A percentile compares a stretch with the other conserved stretches of the same genome.
These are phyloP conservation scores for Luidia sarsii DNA, from an alignment of 53 echinoderm and acorn worm genomes.

Conservation along the genomic window DNA sequence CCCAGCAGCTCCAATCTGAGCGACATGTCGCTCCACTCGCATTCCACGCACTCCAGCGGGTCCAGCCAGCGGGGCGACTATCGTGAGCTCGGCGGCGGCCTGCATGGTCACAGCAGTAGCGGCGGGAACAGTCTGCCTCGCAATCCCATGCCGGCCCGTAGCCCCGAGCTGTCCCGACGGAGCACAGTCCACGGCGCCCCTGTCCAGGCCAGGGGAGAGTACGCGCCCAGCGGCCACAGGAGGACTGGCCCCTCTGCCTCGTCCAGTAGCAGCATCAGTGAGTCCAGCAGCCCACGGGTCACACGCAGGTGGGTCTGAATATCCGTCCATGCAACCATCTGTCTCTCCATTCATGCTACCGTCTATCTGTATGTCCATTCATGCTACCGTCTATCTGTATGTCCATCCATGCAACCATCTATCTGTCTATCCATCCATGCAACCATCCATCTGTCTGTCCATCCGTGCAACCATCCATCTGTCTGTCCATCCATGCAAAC, in stretches of 20 bases:
- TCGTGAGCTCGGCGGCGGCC: conserved; percentile 20
- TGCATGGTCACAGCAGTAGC: conserved; percentile 10
- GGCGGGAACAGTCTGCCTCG: conserved; percentile 68
- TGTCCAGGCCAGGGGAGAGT: conserved; percentile 34
- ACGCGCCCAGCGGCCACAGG: conserved; percentile 43
- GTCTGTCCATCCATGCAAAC: too few species aligned
- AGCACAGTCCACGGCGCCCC: conserved; percentile 41
- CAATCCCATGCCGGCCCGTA: conserved; percentile 3
- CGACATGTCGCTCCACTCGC: conserved; percentile 66
- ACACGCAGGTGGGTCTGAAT: conserved; percentile 64
- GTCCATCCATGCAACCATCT: too few species aligned
- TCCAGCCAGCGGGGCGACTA: conserved; percentile 59
- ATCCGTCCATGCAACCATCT: not conserved
- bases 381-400: too few species aligned
- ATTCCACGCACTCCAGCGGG: conserved; percentile 84
- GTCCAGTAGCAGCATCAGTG: conserved; percentile 94
- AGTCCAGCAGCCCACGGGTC: conserved; percentile 77
- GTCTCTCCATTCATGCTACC: too few species aligned
- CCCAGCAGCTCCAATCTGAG: conserved; percentile 84
- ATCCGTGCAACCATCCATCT: too few species aligned
- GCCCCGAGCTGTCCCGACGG: conserved; percentile 46
- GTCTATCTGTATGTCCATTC: too few species aligned
- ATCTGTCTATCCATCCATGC: too few species aligned
- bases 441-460: too few species aligned
- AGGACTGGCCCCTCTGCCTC: conserved; percentile 81